Evolutionary conservation across 1,140 invertebrate species (phyloP).

Genomic region (Diachasmimorpha longicaudata): DNA sequence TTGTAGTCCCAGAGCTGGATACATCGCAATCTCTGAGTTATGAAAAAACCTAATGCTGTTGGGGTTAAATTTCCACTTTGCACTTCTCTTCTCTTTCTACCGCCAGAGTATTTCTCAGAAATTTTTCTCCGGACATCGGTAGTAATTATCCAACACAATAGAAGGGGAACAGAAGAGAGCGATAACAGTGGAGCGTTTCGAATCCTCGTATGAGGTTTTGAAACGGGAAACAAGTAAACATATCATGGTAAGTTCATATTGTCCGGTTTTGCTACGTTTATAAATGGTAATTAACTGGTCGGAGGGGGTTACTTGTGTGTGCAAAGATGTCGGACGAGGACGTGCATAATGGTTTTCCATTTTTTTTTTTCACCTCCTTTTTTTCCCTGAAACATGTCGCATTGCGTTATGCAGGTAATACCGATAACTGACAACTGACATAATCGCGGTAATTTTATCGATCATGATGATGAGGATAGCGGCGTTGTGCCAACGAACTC

Average conservation of each 20-base stretch:
- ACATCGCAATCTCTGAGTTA: too few relatives aligned
- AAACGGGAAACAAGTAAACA: background rate
- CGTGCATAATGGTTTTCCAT: slow-evolving; percentile 17
- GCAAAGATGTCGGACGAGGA: slow-evolving; percentile 17
- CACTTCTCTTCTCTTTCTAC: too few relatives aligned
- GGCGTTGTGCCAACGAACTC: slow-evolving; percentile 1
- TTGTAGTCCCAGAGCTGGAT: too few relatives aligned
- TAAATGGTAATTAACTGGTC: background rate
- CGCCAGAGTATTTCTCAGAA: too few relatives aligned
- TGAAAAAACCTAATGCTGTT: too few relatives aligned
- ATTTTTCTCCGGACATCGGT: too few relatives aligned
- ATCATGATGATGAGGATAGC: background rate
- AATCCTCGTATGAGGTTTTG: background rate
- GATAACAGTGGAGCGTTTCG: too few relatives aligned
- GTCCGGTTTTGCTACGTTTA: background rate
- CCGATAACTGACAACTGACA: background rate
- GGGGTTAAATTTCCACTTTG: too few relatives aligned
- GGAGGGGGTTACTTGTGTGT: background rate
- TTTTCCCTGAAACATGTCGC: background rate
- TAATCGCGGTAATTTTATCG: background rate
- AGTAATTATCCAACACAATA: too few relatives aligned
- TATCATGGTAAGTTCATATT: background rate
- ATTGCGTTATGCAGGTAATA: background rate
- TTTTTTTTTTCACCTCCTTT: background rate
- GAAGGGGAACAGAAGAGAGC: too few relatives aligned